These are phyloP conservation scores for Sebastes aleutianus DNA, from an alignment of 2,797 vertebrate genomes.

Conservation along the genomic window DNA sequence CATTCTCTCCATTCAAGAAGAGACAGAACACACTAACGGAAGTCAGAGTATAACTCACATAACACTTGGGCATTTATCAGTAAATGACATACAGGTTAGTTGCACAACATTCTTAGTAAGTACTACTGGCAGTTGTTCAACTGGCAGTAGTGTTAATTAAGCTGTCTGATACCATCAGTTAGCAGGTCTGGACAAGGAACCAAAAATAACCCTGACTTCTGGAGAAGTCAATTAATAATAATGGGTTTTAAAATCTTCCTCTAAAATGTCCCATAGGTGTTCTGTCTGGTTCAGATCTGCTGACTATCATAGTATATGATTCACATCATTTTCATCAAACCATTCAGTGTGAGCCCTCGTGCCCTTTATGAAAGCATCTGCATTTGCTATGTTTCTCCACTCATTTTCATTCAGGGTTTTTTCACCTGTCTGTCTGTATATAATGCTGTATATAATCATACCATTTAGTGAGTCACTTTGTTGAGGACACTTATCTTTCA, in stretches of 20 bases:
- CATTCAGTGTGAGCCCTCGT: neutral
- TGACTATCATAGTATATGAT: neutral
- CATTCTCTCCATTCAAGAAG: too few species aligned
- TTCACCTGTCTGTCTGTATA: neutral
- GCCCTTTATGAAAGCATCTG: too few species aligned
- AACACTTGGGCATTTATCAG: neutral
- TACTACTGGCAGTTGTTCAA: neutral
- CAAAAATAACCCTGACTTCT: neutral
- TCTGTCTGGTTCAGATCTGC: neutral
- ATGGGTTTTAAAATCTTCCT: neutral
- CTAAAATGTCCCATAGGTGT: neutral
- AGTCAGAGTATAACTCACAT: neutral
- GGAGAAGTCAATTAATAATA: too few species aligned
- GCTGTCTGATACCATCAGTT: slow-evolving; percentile 7
- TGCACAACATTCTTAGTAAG: neutral
- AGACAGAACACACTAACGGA: neutral
- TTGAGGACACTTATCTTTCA: neutral
- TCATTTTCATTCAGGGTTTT: neutral
- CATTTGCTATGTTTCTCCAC: neutral
- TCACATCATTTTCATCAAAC: neutral
- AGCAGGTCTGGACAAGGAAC: neutral
- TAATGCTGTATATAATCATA: too few species aligned
- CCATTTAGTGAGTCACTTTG: neutral
- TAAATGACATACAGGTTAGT: neutral
- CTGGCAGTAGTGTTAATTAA: neutral